Percentiles rank a stretch among this genome's conserved stretches.
These are phyloP conservation scores for Trissoscelio sp. DNA, from an alignment of 2,888 invertebrate genomes.

Conservation along the genomic window DNA sequence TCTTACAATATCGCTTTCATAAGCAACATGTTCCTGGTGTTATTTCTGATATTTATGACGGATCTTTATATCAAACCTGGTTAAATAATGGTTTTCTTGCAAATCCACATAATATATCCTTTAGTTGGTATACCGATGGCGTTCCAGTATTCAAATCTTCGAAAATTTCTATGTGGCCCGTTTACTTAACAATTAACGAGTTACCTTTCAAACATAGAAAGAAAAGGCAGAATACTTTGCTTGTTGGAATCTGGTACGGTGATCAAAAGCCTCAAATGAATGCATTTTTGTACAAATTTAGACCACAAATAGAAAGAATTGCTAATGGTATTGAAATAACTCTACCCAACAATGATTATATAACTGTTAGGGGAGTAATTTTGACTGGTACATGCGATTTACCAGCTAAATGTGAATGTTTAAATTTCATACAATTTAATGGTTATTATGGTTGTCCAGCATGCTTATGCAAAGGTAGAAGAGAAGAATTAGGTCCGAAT, in stretches of 20 bases:
- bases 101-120: background rate
- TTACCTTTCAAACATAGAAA: background rate
- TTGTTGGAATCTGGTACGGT: conserved; percentile 11
- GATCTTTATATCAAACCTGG: background rate
- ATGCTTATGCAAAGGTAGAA: conserved; percentile 61
- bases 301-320: conserved; percentile 4
- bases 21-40: conserved; percentile 14
- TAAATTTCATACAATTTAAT: conserved; percentile 67
- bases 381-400: conserved; percentile 56
- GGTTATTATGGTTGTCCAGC: conserved; percentile 61
- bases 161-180: conserved; percentile 5
- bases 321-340: conserved; percentile 12
- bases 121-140: conserved; percentile 12
- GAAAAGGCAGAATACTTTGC: background rate
- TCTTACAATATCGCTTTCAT: conserved; percentile 38
- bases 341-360: conserved; percentile 22
- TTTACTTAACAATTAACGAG: conserved; percentile 39
- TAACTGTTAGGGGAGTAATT: conserved; percentile 41
- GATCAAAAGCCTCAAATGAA: background rate
- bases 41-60: conserved; percentile 48
- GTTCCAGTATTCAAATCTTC: conserved; percentile 22
- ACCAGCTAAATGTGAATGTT: conserved; percentile 63
- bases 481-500: background rate
- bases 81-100: background rate
- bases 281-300: conserved; percentile 7